These are phyloP conservation scores for Oreotragus oreotragus DNA, from an alignment of 2,113 vertebrate species.

Conservation along the genomic window DNA sequence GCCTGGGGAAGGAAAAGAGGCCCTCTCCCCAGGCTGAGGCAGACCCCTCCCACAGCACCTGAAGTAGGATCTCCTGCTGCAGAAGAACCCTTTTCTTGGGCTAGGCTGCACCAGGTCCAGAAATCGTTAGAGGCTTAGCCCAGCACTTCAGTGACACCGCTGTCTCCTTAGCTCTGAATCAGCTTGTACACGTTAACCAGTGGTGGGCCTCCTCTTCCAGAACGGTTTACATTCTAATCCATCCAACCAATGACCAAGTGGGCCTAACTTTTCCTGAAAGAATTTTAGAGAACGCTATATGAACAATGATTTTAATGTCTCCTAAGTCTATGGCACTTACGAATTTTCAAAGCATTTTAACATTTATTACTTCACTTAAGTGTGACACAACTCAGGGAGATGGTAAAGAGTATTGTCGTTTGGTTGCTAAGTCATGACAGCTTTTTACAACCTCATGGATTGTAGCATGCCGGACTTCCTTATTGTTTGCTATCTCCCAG, in stretches of 20 bases:
- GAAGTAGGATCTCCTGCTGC: neutral
- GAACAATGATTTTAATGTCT: neutral
- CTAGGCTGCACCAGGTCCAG: neutral
- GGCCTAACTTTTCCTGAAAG: neutral
- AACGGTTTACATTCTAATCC: neutral
- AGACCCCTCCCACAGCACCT: no score
- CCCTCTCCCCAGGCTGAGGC: neutral
- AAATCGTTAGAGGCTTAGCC: neutral
- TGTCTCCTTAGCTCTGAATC: neutral
- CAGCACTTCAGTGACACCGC: fast-evolving
- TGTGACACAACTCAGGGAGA: neutral
- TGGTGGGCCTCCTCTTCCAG: neutral
- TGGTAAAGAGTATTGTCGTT: neutral
- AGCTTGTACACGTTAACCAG: fast-evolving
- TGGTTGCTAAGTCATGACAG: neutral
- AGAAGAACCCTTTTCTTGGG: neutral
- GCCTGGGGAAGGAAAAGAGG: no score
- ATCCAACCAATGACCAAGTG: neutral
- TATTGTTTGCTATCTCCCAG: fast-evolving
- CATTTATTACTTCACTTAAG: neutral
- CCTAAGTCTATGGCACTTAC: neutral
- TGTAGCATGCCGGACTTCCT: neutral
- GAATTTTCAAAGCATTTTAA: neutral
- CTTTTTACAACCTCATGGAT: neutral
- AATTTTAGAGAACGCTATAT: neutral